Base-by-base conservation (phyloP, 2,113 vertebrate species). In the Elanus axillaris region DNA sequence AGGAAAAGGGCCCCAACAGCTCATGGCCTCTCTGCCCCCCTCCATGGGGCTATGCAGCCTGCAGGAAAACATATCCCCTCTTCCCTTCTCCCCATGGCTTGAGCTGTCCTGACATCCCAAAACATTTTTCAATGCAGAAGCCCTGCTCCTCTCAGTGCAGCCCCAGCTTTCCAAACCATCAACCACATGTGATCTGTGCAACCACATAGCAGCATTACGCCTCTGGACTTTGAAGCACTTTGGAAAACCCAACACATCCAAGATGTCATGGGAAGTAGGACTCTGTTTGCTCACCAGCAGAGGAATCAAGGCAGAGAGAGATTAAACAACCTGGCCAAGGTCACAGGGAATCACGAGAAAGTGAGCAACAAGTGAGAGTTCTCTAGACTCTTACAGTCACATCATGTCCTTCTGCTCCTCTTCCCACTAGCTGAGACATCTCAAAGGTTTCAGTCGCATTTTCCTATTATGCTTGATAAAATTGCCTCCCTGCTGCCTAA, bases 161-260 rank as follows among this genome's bases (percentile, higher is more conserved):
- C 38, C 36, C 48, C 66, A 26, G 45, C 29, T 45, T n/a, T 58
- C 38, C 66, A 67, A 55, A 48, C n/a, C 32, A 20, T 38, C 55
- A 29, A 13, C 32, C n/a, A 13, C 56, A 16, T 1, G 17, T 0
- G 2, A 9, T 25, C 59, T 21, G 17, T 11, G 7, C 4, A 16
- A 18, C 34, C 0, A 0, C 36, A 16, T 3, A 25, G 27, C 20
- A 34, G 23, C 25, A 75, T 56, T 58, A 31, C 7, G 21, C 1
- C 66, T 45, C 32, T 12, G 23, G 72, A 45, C 56, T 34, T 29
- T 4, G 26, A 47, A 52, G 47, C 6, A 3, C 45, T 36, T 53
- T 3, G 2, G 45, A 43, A 67, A 78, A 66, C 40, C 31, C 31
- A 36, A 15, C 0, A 2, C 31, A 36, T 12, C n/a, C 0, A 5